Evolutionary conservation across 2,797 vertebrate species (phyloP), one percentile per base, ranked within the genome.

Genomic region (Acrossocheilus wenchowensis): DNA sequence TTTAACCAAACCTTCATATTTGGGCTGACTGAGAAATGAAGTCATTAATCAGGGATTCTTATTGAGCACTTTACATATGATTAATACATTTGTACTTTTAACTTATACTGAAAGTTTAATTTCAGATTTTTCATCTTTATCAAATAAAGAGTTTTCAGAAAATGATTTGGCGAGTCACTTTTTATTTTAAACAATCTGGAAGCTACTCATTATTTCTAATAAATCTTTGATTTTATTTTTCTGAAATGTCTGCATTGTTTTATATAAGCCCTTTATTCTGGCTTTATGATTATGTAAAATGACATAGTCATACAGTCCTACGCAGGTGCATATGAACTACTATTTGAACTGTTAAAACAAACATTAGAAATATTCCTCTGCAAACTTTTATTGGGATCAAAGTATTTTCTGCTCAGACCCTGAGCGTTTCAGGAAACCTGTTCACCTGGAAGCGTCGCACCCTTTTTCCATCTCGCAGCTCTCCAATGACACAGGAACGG

Each of bases 131-230:
- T 86, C 91, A 91, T 92, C 87, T 87, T 72, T n/a, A 81, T 72
- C 69, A 66, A 94, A 94, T 94, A 94, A 94, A 94, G 87, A 89
- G 90, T 86, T 89, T 62, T 84, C 34, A 39, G 54, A 85, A 79
- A 68, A 84, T 17, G 5, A 64, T 79, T 17, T 26, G 23, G 14
- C 2, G 9, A 54, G 73, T 72, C 30, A 30, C 34, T 62, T 62
- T 50, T 64, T 23, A 43, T 41, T 39, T 11, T 4, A 34, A 30
- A 8, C 34, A 1, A 36, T 17, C 10, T 57, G 50, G 21, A 36
- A 68, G 8, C 17, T 68, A 17, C 30, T 34, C 14, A 0, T 11
- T 30, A 64, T 7, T 34, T 66, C 11, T 30, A 64, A 6, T 14
- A 26, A 14, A 30, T 30, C 60, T 5, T 30, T 15, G 0, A 34